phyloP scores from a whole-genome alignment of 2,797 vertebrate genomes.

The Muscicapa striata region DNA sequence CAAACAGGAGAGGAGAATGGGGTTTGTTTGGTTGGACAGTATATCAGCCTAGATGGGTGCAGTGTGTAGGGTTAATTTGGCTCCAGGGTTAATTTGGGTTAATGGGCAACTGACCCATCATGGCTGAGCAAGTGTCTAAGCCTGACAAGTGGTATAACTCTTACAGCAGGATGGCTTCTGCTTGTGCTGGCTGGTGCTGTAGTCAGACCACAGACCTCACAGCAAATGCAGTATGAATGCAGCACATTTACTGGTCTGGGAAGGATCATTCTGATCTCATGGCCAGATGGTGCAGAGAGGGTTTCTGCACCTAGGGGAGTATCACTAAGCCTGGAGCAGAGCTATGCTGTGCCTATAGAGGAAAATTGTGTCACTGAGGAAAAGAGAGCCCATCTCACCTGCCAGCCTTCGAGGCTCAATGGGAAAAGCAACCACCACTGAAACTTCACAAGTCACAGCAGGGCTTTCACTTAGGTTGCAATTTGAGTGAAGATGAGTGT shows the following conservation, averaged over 20 bases:
- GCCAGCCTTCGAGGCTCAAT: rapidly evolving
- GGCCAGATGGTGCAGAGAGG: background rate
- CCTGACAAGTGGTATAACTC: rapidly evolving
- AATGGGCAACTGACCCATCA: background rate
- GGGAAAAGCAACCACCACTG: background rate
- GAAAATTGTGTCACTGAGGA: background rate
- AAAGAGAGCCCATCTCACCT: background rate
- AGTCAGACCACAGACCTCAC: background rate
- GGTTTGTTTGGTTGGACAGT: background rate
- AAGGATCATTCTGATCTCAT: background rate
- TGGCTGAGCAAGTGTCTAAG: background rate
- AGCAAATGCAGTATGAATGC: rapidly evolving
- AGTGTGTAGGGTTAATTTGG: background rate
- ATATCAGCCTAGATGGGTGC: background rate
- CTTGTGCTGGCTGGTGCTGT: background rate
- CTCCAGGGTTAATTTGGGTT: background rate
- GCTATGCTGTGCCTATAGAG: background rate
- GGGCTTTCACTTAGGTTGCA: background rate
- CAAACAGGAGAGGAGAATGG: background rate
- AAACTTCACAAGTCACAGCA: background rate
- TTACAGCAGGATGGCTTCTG: background rate
- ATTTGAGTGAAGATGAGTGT: background rate
- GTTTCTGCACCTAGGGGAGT: background rate
- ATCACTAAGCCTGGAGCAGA: background rate
- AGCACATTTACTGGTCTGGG: background rate